Percentiles rank a stretch among this genome's conserved stretches.
Conservation (phyloP, 2,888 invertebrate species). For the Ophion ventricosus region DNA sequence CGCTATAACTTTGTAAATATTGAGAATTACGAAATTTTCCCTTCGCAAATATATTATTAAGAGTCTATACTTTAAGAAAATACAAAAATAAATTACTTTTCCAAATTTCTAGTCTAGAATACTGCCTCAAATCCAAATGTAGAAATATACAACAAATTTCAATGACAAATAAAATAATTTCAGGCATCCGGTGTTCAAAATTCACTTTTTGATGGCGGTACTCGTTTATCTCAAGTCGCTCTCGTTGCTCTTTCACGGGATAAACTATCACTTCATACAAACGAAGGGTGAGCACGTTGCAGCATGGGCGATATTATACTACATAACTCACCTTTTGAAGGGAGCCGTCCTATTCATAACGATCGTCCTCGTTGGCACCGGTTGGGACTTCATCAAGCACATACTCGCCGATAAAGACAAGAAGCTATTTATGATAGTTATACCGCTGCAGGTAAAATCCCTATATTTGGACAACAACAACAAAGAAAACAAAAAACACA, state of each 20-base stretch:
- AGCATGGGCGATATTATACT: slow-evolving; percentile 98
- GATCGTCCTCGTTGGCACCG: slow-evolving; percentile 97
- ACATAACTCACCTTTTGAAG: slow-evolving; percentile 98
- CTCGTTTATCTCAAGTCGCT: slow-evolving; percentile 96
- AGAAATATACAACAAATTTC: background rate
- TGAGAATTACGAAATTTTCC: no score
- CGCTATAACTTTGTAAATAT: no score
- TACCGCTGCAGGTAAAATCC: slow-evolving; percentile 94
- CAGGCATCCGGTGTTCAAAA: slow-evolving; percentile 94
- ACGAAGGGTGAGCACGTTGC: slow-evolving; percentile 96
- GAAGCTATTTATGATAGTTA: slow-evolving; percentile 98
- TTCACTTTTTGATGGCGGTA: slow-evolving; percentile 98
- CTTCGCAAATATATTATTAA: no score
- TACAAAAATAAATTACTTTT: no score
- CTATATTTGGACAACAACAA: slow-evolving; percentile 46
- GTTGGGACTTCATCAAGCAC: slow-evolving; percentile 99
- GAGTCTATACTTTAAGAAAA: no score
- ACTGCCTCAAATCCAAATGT: background rate
- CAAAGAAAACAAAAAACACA: background rate
- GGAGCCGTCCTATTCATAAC: slow-evolving; percentile 98
- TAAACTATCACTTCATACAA: slow-evolving; percentile 97
- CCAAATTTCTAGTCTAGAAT: no score
- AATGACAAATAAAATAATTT: slow-evolving; percentile 69
- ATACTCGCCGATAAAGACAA: slow-evolving; percentile 98
- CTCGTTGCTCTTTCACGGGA: slow-evolving; percentile 97